A percentile compares a stretch with the other conserved stretches of the same genome.
Evolutionary conservation across 2,113 vertebrate genomes (phyloP).

Genomic region (Thryonomys swinderianus): DNA sequence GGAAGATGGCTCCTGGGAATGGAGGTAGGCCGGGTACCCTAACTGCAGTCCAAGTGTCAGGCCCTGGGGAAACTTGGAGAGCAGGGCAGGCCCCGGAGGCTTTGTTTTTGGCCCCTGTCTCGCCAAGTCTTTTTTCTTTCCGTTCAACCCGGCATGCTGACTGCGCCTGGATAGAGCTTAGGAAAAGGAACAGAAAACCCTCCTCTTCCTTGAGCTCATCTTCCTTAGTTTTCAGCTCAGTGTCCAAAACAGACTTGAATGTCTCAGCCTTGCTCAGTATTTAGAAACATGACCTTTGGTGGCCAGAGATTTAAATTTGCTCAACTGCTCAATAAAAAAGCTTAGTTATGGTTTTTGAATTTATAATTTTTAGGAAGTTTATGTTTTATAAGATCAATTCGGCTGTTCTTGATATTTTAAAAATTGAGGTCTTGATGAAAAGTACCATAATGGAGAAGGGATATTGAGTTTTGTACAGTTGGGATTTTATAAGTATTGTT

Average conservation of each 20-base stretch:
- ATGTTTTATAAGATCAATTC: slow-evolving; percentile 27
- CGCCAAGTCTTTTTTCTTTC: not conserved
- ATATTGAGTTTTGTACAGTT: slow-evolving; percentile 13
- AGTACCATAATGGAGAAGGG: not conserved
- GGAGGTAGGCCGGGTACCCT: not conserved
- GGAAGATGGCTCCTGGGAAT: not conserved
- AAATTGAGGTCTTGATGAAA: not conserved
- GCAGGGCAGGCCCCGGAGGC: not conserved
- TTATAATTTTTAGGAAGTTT: slow-evolving; percentile 10
- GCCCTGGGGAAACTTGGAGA: slow-evolving; percentile 54
- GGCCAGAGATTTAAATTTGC: not conserved
- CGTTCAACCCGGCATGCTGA: not conserved
- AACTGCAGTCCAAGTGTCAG: not conserved
- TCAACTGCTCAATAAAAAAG: not conserved
- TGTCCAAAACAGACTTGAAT: not conserved
- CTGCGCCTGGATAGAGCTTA: not conserved
- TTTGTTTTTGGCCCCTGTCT: slow-evolving; percentile 26
- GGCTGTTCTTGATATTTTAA: not conserved
- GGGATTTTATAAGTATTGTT: not conserved
- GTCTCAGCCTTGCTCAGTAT: slow-evolving; percentile 33
- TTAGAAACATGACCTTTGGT: slow-evolving; percentile 18
- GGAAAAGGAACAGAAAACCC: slow-evolving; percentile 6
- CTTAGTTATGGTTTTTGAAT: slow-evolving; percentile 3
- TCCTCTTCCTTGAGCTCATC: not conserved
- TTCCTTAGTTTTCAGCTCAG: not conserved